Evolutionary conservation across 2,888 invertebrate genomes (phyloP), one percentile per base, ranked within the genome.

Genomic region (Drosophila neotestacea): DNA sequence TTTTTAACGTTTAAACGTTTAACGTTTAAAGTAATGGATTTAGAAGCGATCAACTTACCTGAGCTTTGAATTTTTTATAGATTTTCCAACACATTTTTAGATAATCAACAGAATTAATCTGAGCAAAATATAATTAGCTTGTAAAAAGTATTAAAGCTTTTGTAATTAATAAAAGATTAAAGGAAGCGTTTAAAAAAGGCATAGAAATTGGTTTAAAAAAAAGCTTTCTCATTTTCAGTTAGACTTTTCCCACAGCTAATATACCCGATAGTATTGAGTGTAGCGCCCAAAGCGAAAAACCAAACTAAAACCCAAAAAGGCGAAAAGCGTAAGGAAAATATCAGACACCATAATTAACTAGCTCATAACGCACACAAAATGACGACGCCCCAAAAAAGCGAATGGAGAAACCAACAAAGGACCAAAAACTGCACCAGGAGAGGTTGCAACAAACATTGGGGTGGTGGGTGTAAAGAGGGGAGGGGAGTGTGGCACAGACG

Each of bases 301-400:
- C 38, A 22, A 38, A 46, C 27, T 41, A 46, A 71, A 51, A 28
- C 16, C 34, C 32, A 55, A 47, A 56, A 61, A 50, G 41, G 59
- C 54, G 65, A 56, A 59, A 56, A 73, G 74, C 52, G 67, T 47
- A 46, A 47, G 74, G 13, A 77, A 82, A 82, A 75, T 85, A 88
- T 85, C 86, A 85, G 88, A 88, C 86, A 76, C 73, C 84, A 83
- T 88, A 85, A 88, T 85, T 85, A 85, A 85, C 84, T 88, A 72
- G 85, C 80, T 84, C 88, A 88, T 74, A 85, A 85, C 69, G 88
- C 73, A 54, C 75, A 76, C 56, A 72, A 81, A 81, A 73, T 63
- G 77, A 67, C 67, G 67, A 34, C 64, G 56, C 6, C 54, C 47
- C 28, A 9, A 47, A 38, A 38, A 36, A 42, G 51, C 41, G 44